phyloP scores from a whole-genome alignment of 2,797 vertebrate species.

The Falco concolor region DNA sequence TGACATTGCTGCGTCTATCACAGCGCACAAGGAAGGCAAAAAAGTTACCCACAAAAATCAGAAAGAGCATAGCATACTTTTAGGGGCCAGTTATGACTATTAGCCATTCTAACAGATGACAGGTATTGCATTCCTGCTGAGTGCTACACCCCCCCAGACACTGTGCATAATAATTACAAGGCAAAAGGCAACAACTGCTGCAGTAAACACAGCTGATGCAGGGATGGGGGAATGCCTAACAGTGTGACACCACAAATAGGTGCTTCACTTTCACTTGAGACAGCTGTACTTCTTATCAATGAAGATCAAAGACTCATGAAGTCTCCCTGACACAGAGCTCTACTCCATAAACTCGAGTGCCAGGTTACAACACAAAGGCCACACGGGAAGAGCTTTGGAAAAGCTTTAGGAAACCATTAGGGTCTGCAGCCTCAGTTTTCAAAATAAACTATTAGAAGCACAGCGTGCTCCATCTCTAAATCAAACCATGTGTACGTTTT shows the following conservation, averaged over 20 bases:
- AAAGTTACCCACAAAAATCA: not conserved
- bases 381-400: not conserved
- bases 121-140: not conserved
- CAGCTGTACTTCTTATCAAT: not conserved
- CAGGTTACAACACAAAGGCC: not conserved
- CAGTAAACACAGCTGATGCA: fast-evolving
- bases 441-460: not conserved
- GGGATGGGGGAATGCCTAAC: not conserved
- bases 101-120: not conserved
- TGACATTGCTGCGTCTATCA: not conserved
- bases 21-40: fast-evolving
- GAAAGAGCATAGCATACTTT: not conserved
- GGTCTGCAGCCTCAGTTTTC: not conserved
- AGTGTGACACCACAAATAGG: not conserved
- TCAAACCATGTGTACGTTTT: not conserved
- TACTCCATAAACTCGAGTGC: not conserved
- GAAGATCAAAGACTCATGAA: not conserved
- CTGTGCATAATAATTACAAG: fast-evolving
- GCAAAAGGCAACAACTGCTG: not conserved
- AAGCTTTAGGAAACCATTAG: not conserved
- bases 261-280: not conserved
- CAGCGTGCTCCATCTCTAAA: not conserved
- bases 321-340: not conserved
- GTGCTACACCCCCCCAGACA: not conserved
- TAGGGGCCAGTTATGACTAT: not conserved